Base-by-base conservation (phyloP, 2,888 invertebrate species). In the Chironomus tentans region DNA sequence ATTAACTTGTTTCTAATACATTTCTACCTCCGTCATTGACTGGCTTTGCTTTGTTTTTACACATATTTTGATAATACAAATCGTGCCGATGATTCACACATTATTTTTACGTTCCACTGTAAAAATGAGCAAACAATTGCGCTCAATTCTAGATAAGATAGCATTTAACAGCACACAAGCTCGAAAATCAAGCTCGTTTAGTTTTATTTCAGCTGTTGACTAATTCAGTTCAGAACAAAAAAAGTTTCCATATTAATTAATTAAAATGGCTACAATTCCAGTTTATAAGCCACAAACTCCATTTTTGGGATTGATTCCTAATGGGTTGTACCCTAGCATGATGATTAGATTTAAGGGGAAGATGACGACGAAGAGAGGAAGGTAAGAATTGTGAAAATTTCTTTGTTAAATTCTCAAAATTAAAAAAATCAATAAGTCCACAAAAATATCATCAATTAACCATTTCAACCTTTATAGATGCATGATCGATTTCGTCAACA, bases 241-340 rank as follows among this genome's bases (percentile, higher is more conserved):
- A n/a, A 15, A 56, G 10, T 10, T 38, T 10, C 7, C 10, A 10
- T 15, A 15, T 50, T n/a, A n/a, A 15, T 18, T 10, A 2, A 56
- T 2, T 15, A 21, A 65, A 73, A 73, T 73, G 73, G 61, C 73
- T 21, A 46, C 73, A 2, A 28, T 73, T 73, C 73, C 73, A 5
- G n/a, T 62, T 2, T 62, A 61, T 28, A 65, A 65, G 15, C 73
- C 73, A 21, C 5, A 10, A 18, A 38, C 28, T 3, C 73, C 73
- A 0, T 73, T 73, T 46, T 18, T 73, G 1, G 73, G 73, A 0
- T 2, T 10, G 2, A 73, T 73, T 46, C 61, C 62, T 13, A 65
- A 65, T 13, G 73, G 73, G 13, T 46, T 73, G 1, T n/a, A n/a
- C 2, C 61, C 47, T 5, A 22, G 73, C n/a, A n/a, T 46, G 0